phyloP scores from a whole-genome alignment of 1,140 invertebrate species.

The Penaeus indicus region DNA sequence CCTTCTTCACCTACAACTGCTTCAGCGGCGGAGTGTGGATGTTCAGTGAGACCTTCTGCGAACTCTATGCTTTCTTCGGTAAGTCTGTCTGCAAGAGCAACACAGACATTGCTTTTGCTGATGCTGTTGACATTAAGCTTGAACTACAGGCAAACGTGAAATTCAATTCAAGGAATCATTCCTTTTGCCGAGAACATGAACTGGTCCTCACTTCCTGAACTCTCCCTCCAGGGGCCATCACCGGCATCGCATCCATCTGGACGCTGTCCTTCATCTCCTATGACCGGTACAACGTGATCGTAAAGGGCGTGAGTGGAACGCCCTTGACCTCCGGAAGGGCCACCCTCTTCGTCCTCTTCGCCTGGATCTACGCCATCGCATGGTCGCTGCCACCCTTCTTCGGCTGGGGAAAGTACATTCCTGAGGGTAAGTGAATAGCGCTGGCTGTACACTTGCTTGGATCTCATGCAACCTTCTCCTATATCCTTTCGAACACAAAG shows the following conservation, averaged over 20 bases:
- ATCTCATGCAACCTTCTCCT: background rate
- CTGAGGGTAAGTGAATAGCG: conserved; percentile 51
- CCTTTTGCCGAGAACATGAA: too few species aligned
- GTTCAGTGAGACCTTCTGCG: conserved; percentile 81
- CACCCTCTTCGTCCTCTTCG: conserved; percentile 59
- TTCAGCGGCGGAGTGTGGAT: conserved; percentile 68
- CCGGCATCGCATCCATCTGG: conserved; percentile 66
- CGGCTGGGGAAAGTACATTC: conserved; percentile 67
- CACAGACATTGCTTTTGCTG: too few species aligned
- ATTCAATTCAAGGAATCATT: too few species aligned
- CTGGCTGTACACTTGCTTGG: too few species aligned
- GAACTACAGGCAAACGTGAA: too few species aligned
- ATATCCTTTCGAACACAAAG: too few species aligned
- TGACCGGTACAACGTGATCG: conserved; percentile 69
- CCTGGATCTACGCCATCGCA: conserved; percentile 66
- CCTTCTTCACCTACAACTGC: conserved; percentile 87
- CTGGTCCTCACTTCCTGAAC: too few species aligned
- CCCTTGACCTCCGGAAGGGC: conserved; percentile 66
- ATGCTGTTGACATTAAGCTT: too few species aligned
- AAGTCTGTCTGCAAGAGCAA: too few species aligned
- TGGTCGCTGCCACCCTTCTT: conserved; percentile 66
- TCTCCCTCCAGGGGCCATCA: conserved; percentile 70
- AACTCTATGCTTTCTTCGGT: conserved; percentile 80
- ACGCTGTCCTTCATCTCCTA: conserved; percentile 67
- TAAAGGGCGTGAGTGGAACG: conserved; percentile 65